Base-by-base conservation (phyloP, 2,113 vertebrate genomes). In the Rynchops niger region DNA sequence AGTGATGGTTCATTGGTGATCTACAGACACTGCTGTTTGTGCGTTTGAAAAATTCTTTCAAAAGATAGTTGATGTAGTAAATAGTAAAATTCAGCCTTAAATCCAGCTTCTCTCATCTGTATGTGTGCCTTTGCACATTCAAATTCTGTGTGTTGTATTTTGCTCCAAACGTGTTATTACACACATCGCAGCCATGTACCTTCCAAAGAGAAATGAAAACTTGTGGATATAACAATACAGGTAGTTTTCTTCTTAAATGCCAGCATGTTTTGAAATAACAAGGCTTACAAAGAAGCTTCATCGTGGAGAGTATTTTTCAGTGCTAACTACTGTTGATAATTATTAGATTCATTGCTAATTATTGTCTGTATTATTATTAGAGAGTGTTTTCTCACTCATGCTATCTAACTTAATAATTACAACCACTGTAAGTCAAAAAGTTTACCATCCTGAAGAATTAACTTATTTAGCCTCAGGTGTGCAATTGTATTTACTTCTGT, bases 301-400 rank as follows among this genome's bases (percentile, higher is more conserved):
- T 36, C 8, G 7, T 52, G 56, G n/a, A 79, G 58, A 91, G 4
- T 79, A 34, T 71, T 89, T 82, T 94, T 93, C 74, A 62, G 32
- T 72, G 42, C 26, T 86, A 90, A 72, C 53, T 80, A 49, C 42
- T 88, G 62, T 83, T 90, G 88, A 56, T 96, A 86, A 80, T 80
- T 77, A 89, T 81, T 95, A 42, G 61, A 78, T 80, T 86, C 10
- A 73, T 84, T 63, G 17, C 21, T 82, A 87, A 87, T 91, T 94
- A 93, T 78, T 95, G 14, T 21, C 72, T 89, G 42, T 53, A 43
- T 88, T 94, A 45, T 92, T 94, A 70, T 77, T 79, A 85, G n/a
- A 67, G 45, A 53, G 63, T 86, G n/a, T n/a, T 61, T 61, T 61
- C 21, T 36, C n/a, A 61, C 59, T 61, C n/a, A 61, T 61, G 59